Conservation (phyloP, 1,140 invertebrate genomes). For the Phthorimaea operculella region DNA sequence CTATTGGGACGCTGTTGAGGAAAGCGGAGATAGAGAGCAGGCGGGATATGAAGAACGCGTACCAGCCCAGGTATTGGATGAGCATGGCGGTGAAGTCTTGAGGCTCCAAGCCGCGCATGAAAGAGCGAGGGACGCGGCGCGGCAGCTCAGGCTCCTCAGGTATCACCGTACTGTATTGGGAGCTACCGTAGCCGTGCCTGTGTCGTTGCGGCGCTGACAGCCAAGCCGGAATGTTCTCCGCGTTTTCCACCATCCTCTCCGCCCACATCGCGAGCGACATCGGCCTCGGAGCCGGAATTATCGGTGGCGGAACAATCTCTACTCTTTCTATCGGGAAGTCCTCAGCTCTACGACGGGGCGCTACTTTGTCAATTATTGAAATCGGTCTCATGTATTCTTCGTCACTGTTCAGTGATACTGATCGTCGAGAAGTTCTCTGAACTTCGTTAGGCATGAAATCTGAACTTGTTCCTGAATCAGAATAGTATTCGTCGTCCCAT, state of each 20-base stretch:
- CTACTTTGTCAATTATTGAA: slow-evolving; percentile 56
- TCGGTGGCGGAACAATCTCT: slow-evolving; percentile 43
- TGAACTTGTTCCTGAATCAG: slow-evolving; percentile 38
- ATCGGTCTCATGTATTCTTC: slow-evolving; percentile 47
- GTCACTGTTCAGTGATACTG: slow-evolving; percentile 29
- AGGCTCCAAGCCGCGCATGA: slow-evolving; percentile 71
- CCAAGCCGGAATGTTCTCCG: slow-evolving; percentile 49
- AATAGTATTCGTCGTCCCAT: slow-evolving; percentile 32
- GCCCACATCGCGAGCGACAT: slow-evolving; percentile 53
- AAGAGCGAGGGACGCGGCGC: slow-evolving; percentile 34
- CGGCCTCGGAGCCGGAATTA: slow-evolving; percentile 40
- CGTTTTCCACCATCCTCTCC: slow-evolving; percentile 54
- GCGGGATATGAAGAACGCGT: slow-evolving; percentile 74
- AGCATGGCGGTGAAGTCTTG: slow-evolving; percentile 75
- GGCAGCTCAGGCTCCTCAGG: slow-evolving; percentile 50
- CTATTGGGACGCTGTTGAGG: slow-evolving; percentile 73
- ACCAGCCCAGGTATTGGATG: slow-evolving; percentile 77
- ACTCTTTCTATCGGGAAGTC: slow-evolving; percentile 49
- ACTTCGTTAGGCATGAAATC: slow-evolving; percentile 33
- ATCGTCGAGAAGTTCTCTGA: slow-evolving; percentile 6
- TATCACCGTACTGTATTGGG: slow-evolving; percentile 28
- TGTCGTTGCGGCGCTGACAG: slow-evolving; percentile 50
- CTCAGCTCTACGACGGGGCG: slow-evolving; percentile 39
- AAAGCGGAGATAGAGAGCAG: slow-evolving; percentile 76
- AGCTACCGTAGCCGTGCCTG: slow-evolving; percentile 40